Evolutionary conservation across 2,113 vertebrate species (phyloP).

Genomic region (Corythornis vintsioides): DNA sequence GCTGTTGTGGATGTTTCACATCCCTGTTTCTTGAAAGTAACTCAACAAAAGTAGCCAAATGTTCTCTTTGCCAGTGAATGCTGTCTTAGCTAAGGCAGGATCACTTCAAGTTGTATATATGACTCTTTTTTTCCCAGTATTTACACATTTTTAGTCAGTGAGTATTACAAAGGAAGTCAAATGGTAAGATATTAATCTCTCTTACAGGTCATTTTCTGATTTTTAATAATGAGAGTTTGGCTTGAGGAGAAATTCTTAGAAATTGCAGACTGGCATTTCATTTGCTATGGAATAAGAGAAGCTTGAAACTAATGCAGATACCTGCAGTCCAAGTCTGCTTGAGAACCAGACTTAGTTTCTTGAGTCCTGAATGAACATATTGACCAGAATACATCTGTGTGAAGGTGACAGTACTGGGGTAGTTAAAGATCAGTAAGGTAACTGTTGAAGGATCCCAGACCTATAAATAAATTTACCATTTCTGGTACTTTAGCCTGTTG

Average conservation of each 20-base stretch:
- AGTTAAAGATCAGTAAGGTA: neutral
- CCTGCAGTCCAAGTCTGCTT: neutral
- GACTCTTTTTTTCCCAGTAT: neutral
- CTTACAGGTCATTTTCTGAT: neutral
- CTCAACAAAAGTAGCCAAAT: neutral
- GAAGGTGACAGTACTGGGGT: neutral
- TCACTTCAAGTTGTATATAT: neutral
- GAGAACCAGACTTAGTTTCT: neutral
- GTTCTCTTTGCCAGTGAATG: neutral
- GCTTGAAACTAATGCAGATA: neutral
- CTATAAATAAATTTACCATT: neutral
- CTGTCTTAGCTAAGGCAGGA: neutral
- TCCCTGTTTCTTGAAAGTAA: neutral
- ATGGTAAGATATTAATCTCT: neutral
- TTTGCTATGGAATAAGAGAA: neutral
- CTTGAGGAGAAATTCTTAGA: neutral
- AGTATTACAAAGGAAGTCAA: neutral
- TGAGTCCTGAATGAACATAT: neutral
- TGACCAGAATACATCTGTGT: neutral
- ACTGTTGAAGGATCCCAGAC: neutral
- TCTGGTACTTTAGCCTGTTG: neutral
- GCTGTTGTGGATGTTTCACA: neutral
- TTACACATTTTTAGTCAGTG: neutral
- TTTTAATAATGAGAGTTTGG: neutral
- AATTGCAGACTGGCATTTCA: neutral